These are phyloP conservation scores for Lagopus leucura DNA, from an alignment of 2,113 vertebrate species.

Conservation along the genomic window DNA sequence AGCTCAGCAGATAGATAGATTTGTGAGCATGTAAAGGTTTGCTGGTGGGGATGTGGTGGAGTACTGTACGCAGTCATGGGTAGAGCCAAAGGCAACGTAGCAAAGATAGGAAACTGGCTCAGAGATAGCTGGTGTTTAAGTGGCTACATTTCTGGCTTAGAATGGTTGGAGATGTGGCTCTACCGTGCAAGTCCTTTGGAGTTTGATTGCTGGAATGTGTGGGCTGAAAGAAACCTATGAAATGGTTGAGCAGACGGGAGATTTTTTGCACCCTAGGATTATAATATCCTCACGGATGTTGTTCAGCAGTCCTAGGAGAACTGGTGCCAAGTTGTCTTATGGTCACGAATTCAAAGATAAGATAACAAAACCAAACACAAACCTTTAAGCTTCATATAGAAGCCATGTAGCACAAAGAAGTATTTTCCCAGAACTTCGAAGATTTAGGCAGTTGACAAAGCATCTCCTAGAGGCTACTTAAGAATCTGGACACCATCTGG, in stretches of 20 bases:
- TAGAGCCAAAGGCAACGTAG: fast-evolving
- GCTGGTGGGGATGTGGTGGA: not conserved
- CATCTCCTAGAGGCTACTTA: not conserved
- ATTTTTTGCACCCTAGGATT: not conserved
- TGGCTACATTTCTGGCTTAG: not conserved
- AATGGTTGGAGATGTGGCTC: not conserved
- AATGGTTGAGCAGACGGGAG: not conserved
- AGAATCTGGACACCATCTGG: constrained; percentile 14
- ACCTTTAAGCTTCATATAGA: not conserved
- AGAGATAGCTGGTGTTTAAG: not conserved
- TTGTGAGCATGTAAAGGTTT: not conserved
- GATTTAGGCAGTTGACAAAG: not conserved
- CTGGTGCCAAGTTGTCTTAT: not conserved
- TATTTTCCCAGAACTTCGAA: not conserved
- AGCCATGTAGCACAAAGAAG: not conserved
- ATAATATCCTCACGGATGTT: not conserved
- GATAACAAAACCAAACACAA: not conserved
- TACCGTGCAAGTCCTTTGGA: not conserved
- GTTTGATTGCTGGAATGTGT: not conserved
- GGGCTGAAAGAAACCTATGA: not conserved
- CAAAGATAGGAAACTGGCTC: not conserved
- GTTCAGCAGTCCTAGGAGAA: not conserved
- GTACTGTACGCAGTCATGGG: not conserved
- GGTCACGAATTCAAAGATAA: not conserved
- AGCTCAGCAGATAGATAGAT: not conserved